These are phyloP conservation scores for Rhea pennata DNA, from an alignment of 2,113 vertebrate species.

Conservation along the genomic window DNA sequence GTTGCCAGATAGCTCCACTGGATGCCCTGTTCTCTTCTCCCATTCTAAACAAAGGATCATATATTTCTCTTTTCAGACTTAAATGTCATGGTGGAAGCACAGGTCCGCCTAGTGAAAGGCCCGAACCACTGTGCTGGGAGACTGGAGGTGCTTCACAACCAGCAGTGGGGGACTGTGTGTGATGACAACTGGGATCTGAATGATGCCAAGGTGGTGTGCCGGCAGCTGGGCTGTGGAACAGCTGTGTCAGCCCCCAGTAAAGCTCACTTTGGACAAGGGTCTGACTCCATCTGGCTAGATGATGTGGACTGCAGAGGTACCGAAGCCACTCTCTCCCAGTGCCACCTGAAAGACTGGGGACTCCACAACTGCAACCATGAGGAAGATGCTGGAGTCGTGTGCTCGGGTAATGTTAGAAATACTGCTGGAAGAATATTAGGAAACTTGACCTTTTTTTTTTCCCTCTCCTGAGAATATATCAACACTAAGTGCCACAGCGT, in stretches of 20 bases:
- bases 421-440: background rate
- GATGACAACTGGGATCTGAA: conserved; percentile 24
- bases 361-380: conserved; percentile 65
- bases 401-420: conserved; percentile 53
- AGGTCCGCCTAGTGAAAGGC: conserved; percentile 42
- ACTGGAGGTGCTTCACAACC: conserved; percentile 63
- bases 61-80: background rate
- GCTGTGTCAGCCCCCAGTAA: background rate
- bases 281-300: conserved; percentile 70
- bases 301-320: conserved; percentile 55
- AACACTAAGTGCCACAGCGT: too few species aligned
- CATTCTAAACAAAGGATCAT: background rate
- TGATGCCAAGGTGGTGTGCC: conserved; percentile 45
- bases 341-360: conserved; percentile 47
- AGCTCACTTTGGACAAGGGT: conserved; percentile 7
- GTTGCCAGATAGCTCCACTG: too few species aligned
- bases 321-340: conserved; percentile 59
- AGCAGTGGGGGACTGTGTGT: conserved; percentile 70
- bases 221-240: conserved; percentile 62
- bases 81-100: rapidly evolving
- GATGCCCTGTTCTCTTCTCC: too few species aligned
- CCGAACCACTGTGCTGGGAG: conserved; percentile 52
- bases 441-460: background rate
- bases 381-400: conserved; percentile 62
- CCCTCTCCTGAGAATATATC: too few species aligned